Conservation (phyloP, 2,888 invertebrate species). For the Cordilura impudica region DNA sequence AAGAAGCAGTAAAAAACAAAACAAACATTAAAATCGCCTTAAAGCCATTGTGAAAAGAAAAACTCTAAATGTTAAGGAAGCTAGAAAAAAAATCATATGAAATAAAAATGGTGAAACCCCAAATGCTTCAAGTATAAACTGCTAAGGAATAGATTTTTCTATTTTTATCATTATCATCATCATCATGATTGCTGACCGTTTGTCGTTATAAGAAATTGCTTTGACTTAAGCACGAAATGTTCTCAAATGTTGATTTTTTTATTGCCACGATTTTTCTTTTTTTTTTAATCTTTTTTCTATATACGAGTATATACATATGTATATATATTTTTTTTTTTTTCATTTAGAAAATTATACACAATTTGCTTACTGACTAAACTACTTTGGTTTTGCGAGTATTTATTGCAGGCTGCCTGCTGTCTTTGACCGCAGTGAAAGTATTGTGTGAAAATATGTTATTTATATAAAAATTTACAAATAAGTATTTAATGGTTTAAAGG, state of each 20-base stretch:
- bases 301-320: too few relatives aligned
- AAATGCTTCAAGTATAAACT: constrained; percentile 43
- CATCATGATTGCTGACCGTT: constrained; percentile 10
- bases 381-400: constrained; percentile 24
- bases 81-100: constrained; percentile 24
- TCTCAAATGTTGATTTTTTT: constrained; percentile 57
- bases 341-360: constrained; percentile 54
- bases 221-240: constrained; percentile 58
- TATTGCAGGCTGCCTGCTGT: constrained; percentile 23
- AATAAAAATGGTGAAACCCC: constrained; percentile 57
- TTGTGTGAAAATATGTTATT: constrained; percentile 59
- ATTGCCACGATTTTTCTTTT: constrained; percentile 43
- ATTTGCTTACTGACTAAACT: constrained; percentile 55
- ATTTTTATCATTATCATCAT: neutral
- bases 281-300: neutral
- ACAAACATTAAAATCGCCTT: constrained; percentile 48
- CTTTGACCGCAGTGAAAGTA: constrained; percentile 63
- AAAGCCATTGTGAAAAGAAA: constrained; percentile 57
- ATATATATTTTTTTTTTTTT: constrained; percentile 19
- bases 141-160: neutral
- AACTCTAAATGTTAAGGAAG: constrained; percentile 56
- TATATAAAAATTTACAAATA: constrained; percentile 29
- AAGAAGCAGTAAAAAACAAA: too few relatives aligned
- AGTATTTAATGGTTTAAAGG: constrained; percentile 47
- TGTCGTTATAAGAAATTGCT: constrained; percentile 58